phyloP scores from a whole-genome alignment of 2,888 invertebrate species.

The Agrotis ipsilon region DNA sequence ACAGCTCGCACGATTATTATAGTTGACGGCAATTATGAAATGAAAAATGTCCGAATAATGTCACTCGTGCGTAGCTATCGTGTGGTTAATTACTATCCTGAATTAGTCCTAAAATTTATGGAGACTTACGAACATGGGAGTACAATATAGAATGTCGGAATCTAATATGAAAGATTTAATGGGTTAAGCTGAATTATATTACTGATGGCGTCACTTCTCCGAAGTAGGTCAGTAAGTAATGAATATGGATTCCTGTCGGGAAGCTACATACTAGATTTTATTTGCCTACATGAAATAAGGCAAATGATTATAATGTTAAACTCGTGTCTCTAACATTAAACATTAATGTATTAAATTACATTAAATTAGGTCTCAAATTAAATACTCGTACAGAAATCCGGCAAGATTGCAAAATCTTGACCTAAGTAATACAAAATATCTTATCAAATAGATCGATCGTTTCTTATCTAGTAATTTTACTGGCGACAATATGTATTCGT shows the following conservation, averaged over 20 bases:
- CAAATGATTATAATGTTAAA: constrained; percentile 4
- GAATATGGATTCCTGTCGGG: constrained; percentile 36
- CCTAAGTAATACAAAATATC: constrained; percentile 11
- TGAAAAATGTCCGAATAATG: constrained; percentile 47
- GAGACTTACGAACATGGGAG: constrained; percentile 1
- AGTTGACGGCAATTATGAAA: constrained; percentile 51
- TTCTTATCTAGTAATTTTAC: constrained; percentile 37
- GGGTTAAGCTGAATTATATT: constrained; percentile 22
- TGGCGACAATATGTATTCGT: constrained; percentile 9
- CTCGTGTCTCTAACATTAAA: neutral
- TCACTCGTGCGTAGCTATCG: constrained; percentile 18
- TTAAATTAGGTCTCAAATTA: too few relatives aligned
- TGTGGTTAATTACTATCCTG: constrained; percentile 38
- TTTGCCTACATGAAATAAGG: neutral
- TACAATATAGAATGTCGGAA: constrained; percentile 3
- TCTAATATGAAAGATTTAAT: constrained; percentile 27
- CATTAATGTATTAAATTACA: too few relatives aligned
- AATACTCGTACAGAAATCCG: constrained; percentile 15
- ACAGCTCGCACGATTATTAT: constrained; percentile 27
- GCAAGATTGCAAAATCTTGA: constrained; percentile 21
- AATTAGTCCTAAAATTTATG: constrained; percentile 29
- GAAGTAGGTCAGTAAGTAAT: constrained; percentile 58
- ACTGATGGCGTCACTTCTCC: constrained; percentile 34
- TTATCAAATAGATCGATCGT: constrained; percentile 60
- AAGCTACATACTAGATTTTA: constrained; percentile 12